Percentiles rank a stretch among this genome's conserved stretches.
Evolutionary conservation across 1,140 invertebrate species (phyloP).

Genomic region (Psilanteris sp.): DNA sequence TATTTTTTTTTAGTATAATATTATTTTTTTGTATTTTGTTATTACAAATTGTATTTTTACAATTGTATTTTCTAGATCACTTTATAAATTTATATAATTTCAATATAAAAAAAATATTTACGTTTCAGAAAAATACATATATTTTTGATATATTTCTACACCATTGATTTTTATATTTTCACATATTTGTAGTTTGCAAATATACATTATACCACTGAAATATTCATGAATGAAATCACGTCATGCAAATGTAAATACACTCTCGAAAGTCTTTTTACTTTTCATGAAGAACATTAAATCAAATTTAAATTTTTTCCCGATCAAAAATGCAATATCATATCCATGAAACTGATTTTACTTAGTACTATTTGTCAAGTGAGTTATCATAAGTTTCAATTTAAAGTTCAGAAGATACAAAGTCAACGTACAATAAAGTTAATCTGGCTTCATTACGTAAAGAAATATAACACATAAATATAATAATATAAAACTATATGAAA

Average conservation of each 20-base stretch:
- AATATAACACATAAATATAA: background rate
- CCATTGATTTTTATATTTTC: too few species aligned
- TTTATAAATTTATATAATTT: too few species aligned
- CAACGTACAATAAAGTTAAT: constrained; percentile 30
- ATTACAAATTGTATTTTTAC: too few species aligned
- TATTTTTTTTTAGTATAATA: too few species aligned
- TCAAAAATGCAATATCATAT: constrained; percentile 28
- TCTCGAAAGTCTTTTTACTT: background rate
- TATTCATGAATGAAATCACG: constrained; percentile 16
- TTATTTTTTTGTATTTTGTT: too few species aligned
- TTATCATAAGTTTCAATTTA: constrained; percentile 14
- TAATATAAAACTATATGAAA: too few species aligned
- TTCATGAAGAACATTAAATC: constrained; percentile 6
- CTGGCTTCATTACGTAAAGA: constrained; percentile 21
- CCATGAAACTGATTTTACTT: constrained; percentile 21
- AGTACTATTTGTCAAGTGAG: constrained; percentile 34
- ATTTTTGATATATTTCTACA: too few species aligned
- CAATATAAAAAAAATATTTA: too few species aligned
- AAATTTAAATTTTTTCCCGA: constrained; percentile 18
- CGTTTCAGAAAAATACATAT: too few species aligned
- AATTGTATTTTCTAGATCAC: too few species aligned
- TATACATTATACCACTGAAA: constrained; percentile 14
- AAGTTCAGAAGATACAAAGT: constrained; percentile 33
- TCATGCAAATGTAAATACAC: background rate
- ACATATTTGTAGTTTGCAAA: too few species aligned